Conservation (phyloP, 2,888 invertebrate species). For the Macaria liturata region DNA sequence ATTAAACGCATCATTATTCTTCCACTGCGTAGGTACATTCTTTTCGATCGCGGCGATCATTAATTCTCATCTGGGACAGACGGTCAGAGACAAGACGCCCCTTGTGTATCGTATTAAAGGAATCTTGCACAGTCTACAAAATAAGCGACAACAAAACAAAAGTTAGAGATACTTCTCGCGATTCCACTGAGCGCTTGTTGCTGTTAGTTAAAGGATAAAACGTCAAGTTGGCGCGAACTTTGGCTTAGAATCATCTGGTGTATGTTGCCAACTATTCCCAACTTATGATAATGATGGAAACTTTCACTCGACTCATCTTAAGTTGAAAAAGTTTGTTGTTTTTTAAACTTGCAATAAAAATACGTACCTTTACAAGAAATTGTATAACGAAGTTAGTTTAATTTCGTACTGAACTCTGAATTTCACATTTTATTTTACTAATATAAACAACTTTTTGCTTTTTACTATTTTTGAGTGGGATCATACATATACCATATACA, state of each 20-base stretch:
- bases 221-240: neutral
- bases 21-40: constrained; percentile 11
- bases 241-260: neutral
- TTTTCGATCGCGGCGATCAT: constrained; percentile 51
- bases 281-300: neutral
- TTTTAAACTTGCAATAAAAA: too few species aligned
- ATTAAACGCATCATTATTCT: constrained; percentile 26
- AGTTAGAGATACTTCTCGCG: neutral
- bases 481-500: too few species aligned
- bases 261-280: neutral
- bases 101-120: constrained; percentile 30
- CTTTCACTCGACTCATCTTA: too few species aligned
- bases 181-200: constrained; percentile 1
- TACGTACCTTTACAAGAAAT: too few species aligned
- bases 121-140: neutral
- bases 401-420: too few species aligned
- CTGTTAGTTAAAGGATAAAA: neutral
- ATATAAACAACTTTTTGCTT: too few species aligned
- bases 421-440: too few species aligned
- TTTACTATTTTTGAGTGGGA: too few species aligned
- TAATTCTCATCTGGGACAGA: constrained; percentile 72
- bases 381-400: too few species aligned
- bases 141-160: neutral
- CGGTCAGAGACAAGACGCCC: constrained; percentile 41
- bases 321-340: too few species aligned